A percentile compares a stretch with the other conserved stretches of the same genome.
Conservation (phyloP, 2,797 vertebrate genomes). For the Sebastes nivosus region DNA sequence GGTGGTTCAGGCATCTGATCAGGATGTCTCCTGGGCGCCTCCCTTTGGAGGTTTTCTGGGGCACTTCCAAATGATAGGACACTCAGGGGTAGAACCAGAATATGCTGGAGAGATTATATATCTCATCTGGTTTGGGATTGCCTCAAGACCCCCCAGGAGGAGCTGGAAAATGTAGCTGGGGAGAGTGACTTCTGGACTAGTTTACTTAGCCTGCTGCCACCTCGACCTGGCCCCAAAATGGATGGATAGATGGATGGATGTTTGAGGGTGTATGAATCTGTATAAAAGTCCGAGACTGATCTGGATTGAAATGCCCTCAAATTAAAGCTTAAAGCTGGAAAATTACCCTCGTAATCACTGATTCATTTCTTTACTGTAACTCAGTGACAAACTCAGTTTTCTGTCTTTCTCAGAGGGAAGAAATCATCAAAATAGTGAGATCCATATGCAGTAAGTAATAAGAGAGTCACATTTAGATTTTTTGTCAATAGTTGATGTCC, state of each 20-base stretch:
- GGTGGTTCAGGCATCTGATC: not conserved
- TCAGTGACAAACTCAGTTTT: not conserved
- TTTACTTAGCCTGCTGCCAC: not conserved
- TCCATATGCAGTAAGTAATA: constrained; percentile 89
- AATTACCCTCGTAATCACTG: fast-evolving
- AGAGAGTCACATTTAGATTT: fast-evolving
- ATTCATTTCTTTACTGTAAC: not conserved
- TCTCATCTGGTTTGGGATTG: not conserved
- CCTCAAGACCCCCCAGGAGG: not conserved
- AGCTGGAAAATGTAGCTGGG: not conserved
- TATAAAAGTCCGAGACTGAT: not conserved
- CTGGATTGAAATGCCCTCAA: not conserved
- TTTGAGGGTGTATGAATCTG: not conserved
- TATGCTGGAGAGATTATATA: not conserved
- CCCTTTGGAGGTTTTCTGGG: not conserved
- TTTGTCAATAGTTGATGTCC: not conserved
- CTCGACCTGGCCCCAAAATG: fast-evolving
- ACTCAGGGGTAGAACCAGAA: not conserved
- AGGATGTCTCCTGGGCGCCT: not conserved
- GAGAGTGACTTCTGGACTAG: not conserved
- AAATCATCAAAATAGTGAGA: constrained; percentile 87
- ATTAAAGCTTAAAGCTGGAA: not conserved
- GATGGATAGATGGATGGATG: not conserved
- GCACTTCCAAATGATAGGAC: not conserved
- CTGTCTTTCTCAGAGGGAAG: constrained; percentile 83